These are phyloP conservation scores for Papilio machaon DNA, from an alignment of 1,140 invertebrate genomes.

Conservation along the genomic window DNA sequence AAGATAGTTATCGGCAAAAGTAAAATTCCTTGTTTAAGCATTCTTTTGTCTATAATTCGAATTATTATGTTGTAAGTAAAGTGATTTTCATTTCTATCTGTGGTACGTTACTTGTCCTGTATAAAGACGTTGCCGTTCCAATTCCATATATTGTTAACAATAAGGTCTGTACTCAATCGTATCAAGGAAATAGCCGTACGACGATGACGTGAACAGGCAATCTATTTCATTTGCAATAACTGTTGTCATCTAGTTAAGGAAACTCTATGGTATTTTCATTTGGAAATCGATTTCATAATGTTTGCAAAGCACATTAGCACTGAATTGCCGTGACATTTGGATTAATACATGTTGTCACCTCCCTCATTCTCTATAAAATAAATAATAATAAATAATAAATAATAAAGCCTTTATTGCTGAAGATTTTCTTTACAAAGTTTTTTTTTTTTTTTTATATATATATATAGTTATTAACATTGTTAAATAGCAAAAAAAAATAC, in stretches of 20 bases:
- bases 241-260: constrained; percentile 1
- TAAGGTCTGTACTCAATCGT: constrained; percentile 8
- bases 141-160: constrained; percentile 25
- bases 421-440: no score
- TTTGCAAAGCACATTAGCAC: not conserved
- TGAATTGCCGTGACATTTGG: not conserved
- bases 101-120: not conserved
- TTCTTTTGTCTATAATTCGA: not conserved
- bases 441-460: no score
- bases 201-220: constrained; percentile 1
- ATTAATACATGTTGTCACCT: not conserved
- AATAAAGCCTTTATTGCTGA: no score
- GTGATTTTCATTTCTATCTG: not conserved
- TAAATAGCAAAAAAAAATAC: no score
- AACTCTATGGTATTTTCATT: not conserved
- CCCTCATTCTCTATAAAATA: no score
- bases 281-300: not conserved
- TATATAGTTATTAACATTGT: no score
- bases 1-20: not conserved
- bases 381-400: no score
- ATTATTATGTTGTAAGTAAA: not conserved
- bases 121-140: constrained; percentile 8
- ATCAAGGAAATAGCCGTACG: constrained; percentile 17
- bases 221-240: constrained; percentile 6
- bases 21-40: not conserved